A percentile compares a stretch with the other conserved stretches of the same genome.
Conservation (phyloP, 1,140 invertebrate genomes). For the Macrosteles quadrilineatus region DNA sequence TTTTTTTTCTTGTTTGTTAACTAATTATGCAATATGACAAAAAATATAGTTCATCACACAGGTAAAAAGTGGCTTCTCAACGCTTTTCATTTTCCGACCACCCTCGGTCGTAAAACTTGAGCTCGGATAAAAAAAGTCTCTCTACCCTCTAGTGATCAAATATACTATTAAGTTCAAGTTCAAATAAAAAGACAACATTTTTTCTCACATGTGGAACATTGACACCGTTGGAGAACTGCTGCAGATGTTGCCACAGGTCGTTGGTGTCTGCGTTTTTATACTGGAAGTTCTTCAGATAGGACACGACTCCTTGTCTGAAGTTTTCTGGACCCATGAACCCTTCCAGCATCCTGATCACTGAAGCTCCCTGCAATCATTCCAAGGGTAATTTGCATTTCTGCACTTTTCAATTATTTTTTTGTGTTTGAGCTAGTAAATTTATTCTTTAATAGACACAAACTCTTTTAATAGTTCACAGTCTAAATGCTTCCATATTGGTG, state of each 20-base stretch:
- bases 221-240: constrained; percentile 50
- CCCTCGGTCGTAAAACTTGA: too few relatives aligned
- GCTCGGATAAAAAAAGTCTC: too few relatives aligned
- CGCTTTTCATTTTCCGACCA: too few relatives aligned
- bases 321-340: constrained; percentile 73
- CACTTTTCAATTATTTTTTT: not conserved
- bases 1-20: too few relatives aligned
- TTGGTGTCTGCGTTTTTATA: constrained; percentile 78
- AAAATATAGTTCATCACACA: too few relatives aligned
- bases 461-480: not conserved
- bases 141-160: too few relatives aligned
- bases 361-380: constrained; percentile 70
- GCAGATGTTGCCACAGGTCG: constrained; percentile 70
- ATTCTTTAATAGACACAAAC: not conserved
- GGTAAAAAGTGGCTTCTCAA: too few relatives aligned
- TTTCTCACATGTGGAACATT: constrained; percentile 5
- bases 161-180: too few relatives aligned
- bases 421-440: not conserved
- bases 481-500: too few relatives aligned
- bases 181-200: too few relatives aligned
- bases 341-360: constrained; percentile 88
- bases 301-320: constrained; percentile 69
- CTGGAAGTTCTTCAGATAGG: constrained; percentile 69
- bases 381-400: too few relatives aligned
- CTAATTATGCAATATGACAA: too few relatives aligned